These are phyloP conservation scores for Sigmodon hispidus DNA, from an alignment of 2,113 vertebrate genomes.

Conservation along the genomic window DNA sequence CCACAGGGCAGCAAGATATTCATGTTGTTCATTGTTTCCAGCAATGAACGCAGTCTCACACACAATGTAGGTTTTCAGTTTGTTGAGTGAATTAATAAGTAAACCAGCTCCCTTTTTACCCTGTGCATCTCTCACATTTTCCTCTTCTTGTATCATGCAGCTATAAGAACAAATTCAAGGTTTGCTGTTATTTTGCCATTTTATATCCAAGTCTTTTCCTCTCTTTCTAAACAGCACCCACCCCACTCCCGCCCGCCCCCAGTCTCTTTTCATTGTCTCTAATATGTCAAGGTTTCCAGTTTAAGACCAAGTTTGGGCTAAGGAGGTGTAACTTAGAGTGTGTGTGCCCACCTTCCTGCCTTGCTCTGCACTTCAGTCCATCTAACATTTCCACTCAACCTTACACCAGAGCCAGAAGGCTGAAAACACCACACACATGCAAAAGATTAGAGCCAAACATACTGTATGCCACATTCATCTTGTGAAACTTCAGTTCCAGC, in stretches of 20 bases:
- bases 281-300: background rate
- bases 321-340: background rate
- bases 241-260: too few relatives aligned
- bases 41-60: background rate
- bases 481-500: constrained; percentile 53
- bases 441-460: constrained; percentile 54
- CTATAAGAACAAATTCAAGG: constrained; percentile 8
- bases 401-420: background rate
- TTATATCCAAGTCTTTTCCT: background rate
- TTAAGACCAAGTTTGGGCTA: background rate
- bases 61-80: background rate
- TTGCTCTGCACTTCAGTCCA: fast-evolving
- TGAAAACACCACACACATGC: constrained; percentile 56
- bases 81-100: background rate
- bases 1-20: background rate
- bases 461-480: constrained; percentile 58
- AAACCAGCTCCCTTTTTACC: fast-evolving
- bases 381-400: background rate
- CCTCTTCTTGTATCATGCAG: background rate
- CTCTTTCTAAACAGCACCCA: background rate
- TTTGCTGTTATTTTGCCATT: background rate
- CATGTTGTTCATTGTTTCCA: background rate
- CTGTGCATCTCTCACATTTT: background rate
- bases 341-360: background rate
- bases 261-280: background rate